phyloP scores from a whole-genome alignment of 1,140 invertebrate genomes.

The Heliconius melpomene region DNA sequence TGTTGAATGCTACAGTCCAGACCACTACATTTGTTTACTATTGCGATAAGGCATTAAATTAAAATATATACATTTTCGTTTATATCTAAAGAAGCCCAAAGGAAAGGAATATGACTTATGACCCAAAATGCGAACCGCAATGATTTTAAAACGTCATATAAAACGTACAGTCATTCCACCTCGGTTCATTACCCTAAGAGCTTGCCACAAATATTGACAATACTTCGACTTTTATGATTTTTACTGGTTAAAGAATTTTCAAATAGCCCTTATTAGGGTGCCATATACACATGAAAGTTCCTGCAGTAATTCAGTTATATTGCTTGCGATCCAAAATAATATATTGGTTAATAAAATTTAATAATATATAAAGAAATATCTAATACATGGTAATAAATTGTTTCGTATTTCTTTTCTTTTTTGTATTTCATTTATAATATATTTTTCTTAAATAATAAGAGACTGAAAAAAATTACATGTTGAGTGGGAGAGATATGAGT shows the following conservation, averaged over 20 bases:
- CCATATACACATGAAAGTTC: not conserved
- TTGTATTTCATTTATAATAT: too few relatives aligned
- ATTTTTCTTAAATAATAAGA: too few relatives aligned
- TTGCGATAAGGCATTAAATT: too few relatives aligned
- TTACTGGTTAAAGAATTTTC: constrained; percentile 23
- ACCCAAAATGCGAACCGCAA: constrained; percentile 16
- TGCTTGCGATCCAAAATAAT: not conserved
- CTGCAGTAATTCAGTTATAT: not conserved
- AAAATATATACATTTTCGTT: not conserved
- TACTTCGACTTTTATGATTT: constrained; percentile 34
- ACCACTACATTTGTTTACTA: too few relatives aligned
- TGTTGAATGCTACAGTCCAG: too few relatives aligned
- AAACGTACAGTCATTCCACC: constrained; percentile 30
- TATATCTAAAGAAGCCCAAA: not conserved
- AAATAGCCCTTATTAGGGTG: constrained; percentile 10
- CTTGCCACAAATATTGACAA: constrained; percentile 38
- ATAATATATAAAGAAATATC: not conserved
- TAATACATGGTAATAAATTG: too few relatives aligned
- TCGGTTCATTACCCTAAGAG: constrained; percentile 47
- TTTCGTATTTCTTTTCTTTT: too few relatives aligned
- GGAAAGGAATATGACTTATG: not conserved
- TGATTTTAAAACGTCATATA: constrained; percentile 14
- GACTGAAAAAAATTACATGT: too few relatives aligned
- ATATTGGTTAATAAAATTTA: not conserved
- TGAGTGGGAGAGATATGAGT: too few relatives aligned